A percentile compares a stretch with the other conserved stretches of the same genome.
Evolutionary conservation across 2,113 vertebrate genomes (phyloP).

Genomic region (Megaptera novaeangliae): DNA sequence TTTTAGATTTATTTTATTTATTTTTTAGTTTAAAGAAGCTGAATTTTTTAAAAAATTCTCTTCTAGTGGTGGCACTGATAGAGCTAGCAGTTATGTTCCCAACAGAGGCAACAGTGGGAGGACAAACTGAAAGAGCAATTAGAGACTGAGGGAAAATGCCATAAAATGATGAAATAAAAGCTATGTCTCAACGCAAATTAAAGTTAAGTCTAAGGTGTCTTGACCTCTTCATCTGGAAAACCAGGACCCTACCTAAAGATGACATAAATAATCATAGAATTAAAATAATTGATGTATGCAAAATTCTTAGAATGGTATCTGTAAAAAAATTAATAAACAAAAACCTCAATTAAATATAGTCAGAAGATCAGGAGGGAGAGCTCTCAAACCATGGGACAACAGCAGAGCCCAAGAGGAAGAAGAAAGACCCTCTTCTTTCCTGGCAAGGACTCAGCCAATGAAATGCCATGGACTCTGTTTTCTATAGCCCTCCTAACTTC

Average conservation of each 20-base stretch:
- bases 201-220: not conserved
- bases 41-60: fast-evolving
- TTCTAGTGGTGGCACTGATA: not conserved
- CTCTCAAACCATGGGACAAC: not conserved
- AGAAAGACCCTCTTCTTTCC: not conserved
- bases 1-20: not conserved
- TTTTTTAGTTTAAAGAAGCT: not conserved
- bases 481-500: not conserved
- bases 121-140: not conserved
- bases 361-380: not conserved
- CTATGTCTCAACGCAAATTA: not conserved
- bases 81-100: not conserved
- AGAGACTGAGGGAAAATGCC: not conserved
- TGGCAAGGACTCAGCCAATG: not conserved
- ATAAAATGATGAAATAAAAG: not conserved
- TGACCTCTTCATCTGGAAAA: not conserved
- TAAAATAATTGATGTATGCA: not conserved
- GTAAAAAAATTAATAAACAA: not conserved
- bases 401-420: not conserved
- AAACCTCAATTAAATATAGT: not conserved
- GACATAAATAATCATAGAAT: not conserved
- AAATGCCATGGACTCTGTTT: not conserved
- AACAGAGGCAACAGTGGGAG: not conserved
- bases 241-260: not conserved
- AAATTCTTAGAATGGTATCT: not conserved